Evolutionary conservation across 2,113 vertebrate genomes (phyloP), one percentile per base, ranked within the genome.

Genomic region (Perognathus longimembris): DNA sequence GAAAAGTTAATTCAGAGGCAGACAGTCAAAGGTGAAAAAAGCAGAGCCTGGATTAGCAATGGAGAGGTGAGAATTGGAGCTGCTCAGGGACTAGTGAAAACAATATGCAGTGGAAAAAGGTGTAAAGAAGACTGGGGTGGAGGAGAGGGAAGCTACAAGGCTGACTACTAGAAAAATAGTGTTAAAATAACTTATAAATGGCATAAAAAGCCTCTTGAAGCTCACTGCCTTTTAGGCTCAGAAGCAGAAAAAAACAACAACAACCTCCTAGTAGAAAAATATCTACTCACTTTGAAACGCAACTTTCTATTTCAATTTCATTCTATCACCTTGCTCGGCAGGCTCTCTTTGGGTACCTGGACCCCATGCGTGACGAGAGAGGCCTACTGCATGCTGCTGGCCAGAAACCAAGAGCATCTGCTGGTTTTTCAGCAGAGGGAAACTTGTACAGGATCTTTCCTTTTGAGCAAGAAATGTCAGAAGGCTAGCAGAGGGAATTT

Each of bases 151-250:
- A 69, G 38, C 67, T 10, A 14, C 34, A 95, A 24, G 94, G 88
- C 59, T 95, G 87, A 88, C 24, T 63, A 96, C 90, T 73, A 92
- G 88, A 95, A 94, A 73, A 94, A 92, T 76, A 71, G 93, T 75
- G 94, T 32, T 54, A 96, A 97, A 97, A 97, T 95, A 34, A 94
- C 50, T 96, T 92, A 82, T 20, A 94, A 81, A 82, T 94, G 93
- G 71, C 93, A 96, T 95, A 88, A 85, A 61, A 57, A 96, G 21
- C 40, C 40, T 88, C 89, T 74, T 85, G 74, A 77, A 90, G 42
- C 81, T 89, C 34, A 45, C 74, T 76, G 10, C 6, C 92, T 87
- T 97, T 97, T 96, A 80, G 83, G 93, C 75, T 77, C 90, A 70
- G 57, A 89, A 64, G 45, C 11, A 15, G 50, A 54, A 18, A 11